Evolutionary conservation across 2,888 invertebrate species (phyloP).

Genomic region (Eudasyphora cyanicolor): DNA sequence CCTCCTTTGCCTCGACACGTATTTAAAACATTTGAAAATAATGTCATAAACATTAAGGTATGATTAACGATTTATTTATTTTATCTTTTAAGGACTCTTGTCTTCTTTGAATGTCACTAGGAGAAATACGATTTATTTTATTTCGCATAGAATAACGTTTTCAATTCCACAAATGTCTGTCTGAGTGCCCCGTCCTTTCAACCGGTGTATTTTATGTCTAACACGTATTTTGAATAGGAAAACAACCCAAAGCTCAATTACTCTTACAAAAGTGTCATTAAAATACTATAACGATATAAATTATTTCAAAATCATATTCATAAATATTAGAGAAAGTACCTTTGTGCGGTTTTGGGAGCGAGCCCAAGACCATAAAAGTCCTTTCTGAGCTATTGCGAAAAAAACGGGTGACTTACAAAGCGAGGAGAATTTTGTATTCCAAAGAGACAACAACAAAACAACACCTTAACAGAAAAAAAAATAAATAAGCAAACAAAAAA

Average conservation of each 20-base stretch:
- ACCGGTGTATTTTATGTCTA: not conserved
- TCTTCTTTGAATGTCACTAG: too few relatives aligned
- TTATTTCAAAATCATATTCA: constrained; percentile 7
- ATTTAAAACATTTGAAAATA: too few relatives aligned
- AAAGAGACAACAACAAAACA: not conserved
- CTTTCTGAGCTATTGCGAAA: not conserved
- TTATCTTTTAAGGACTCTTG: too few relatives aligned
- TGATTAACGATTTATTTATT: too few relatives aligned
- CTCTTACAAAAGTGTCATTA: constrained; percentile 8
- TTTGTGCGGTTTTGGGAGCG: too few relatives aligned
- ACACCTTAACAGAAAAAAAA: not conserved
- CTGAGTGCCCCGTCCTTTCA: too few relatives aligned
- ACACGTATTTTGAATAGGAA: not conserved
- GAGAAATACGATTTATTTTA: too few relatives aligned
- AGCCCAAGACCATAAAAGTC: not conserved
- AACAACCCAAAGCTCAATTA: not conserved
- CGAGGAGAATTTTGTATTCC: not conserved
- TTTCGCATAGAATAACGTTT: too few relatives aligned
- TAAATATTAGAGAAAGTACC: constrained; percentile 6
- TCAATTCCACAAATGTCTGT: not conserved
- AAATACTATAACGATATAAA: not conserved
- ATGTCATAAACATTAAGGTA: too few relatives aligned
- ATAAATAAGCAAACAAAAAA: not conserved
- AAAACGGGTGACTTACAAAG: not conserved
- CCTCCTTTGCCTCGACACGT: too few relatives aligned